Evolutionary conservation across 2,797 vertebrate species (phyloP), one percentile per base, ranked within the genome.

Genomic region (Myioborus miniatus): DNA sequence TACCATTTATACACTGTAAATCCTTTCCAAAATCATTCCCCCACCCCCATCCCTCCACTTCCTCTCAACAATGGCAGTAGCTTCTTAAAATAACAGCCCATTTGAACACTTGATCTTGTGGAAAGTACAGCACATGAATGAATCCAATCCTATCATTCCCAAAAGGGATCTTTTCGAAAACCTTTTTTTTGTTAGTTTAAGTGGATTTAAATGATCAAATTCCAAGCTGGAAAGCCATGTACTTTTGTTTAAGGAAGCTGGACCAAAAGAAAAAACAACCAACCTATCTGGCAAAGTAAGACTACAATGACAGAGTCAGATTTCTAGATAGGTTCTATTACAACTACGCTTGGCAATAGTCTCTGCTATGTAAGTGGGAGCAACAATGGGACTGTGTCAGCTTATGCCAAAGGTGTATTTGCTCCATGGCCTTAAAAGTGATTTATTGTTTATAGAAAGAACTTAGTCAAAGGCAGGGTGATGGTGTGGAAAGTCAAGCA

Each of bases 311-410:
- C 29, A 77, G 83, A 93, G 30, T 93, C 78, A 93, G 68, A 90
- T 94, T 95, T 93, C 83, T 56, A 79, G 87, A 94, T 41, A 94
- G 74, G 70, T 89, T 92, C 60, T 70, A 44, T 90, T 92, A 93
- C 81, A 92, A 92, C 72, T 46, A 20, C 11, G 37, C 78, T 89
- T 96, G 92, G 86, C 88, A 93, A 60, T 18, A 84, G 37, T 22
- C 64, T 77, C 18, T 80, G 34, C 87, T 53, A 39, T 53, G 29
- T 64, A 75, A 83, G 49, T 68, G 78, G 60, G 44, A 95, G 24
- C 55, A 94, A 95, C 87, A 94, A 94, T 70, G 34, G 52, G 46
- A 36, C 67, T 83, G 70, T 86, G 69, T 88, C 87, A 81, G 43
- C 49, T 77, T 58, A 58, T 11, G 55, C 83, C 64, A 80, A 83